These are phyloP conservation scores for Macrotus californicus DNA, from an alignment of 2,113 vertebrate species.

Conservation along the genomic window DNA sequence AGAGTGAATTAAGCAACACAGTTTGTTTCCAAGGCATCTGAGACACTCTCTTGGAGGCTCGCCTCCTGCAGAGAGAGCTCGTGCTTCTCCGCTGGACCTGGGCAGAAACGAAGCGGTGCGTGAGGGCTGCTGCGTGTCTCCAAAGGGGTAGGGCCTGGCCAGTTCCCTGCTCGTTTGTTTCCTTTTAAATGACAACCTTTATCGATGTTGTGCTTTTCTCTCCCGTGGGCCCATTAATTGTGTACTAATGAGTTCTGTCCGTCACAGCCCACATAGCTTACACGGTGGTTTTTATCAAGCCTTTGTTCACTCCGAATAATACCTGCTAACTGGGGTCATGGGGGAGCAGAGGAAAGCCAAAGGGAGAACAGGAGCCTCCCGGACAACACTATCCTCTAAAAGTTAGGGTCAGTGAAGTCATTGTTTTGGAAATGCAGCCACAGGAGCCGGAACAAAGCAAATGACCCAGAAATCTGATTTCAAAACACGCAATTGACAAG, in stretches of 20 bases:
- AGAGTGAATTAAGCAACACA: background rate
- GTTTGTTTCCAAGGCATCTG: background rate
- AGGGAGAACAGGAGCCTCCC: background rate
- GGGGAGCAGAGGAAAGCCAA: background rate
- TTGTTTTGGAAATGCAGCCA: slow-evolving; percentile 1
- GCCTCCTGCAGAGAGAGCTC: background rate
- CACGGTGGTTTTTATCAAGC: background rate
- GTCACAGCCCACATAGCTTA: background rate
- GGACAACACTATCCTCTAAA: background rate
- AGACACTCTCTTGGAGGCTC: background rate
- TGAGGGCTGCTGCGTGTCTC: background rate
- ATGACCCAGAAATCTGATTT: slow-evolving; percentile 26
- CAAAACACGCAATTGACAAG: background rate
- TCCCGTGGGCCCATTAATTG: background rate
- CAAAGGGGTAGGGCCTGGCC: background rate
- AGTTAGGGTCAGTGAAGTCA: background rate
- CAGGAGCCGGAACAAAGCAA: slow-evolving; percentile 5
- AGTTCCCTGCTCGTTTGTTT: background rate
- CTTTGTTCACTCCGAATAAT: background rate
- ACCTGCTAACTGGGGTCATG: background rate
- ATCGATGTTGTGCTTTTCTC: background rate
- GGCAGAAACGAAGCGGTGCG: background rate
- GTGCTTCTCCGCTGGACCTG: background rate
- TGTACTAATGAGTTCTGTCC: background rate
- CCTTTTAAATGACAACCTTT: background rate